A percentile compares a stretch with the other conserved stretches of the same genome.
These are phyloP conservation scores for Oligia fasciuncula DNA, from an alignment of 2,888 invertebrate species.

Conservation along the genomic window DNA sequence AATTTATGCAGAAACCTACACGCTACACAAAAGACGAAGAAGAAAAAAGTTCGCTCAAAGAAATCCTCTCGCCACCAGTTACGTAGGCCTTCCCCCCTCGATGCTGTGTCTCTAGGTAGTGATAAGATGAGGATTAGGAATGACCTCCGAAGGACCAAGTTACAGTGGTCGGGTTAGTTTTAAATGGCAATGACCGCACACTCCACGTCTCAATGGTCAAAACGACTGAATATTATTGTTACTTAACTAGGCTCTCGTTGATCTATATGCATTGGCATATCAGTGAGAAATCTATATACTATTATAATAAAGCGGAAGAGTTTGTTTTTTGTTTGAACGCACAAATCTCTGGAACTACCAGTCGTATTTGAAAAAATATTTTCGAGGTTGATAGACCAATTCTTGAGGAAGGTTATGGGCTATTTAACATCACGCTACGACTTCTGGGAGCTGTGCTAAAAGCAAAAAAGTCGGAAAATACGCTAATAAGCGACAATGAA, in stretches of 20 bases:
- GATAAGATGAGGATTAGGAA: conserved; percentile 43
- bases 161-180: conserved; percentile 71
- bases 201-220: conserved; percentile 67
- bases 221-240: conserved; percentile 53
- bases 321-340: not conserved
- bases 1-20: conserved; percentile 47
- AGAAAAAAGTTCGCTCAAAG: conserved; percentile 64
- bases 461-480: not conserved
- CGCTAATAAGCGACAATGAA: not conserved
- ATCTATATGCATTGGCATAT: conserved; percentile 16
- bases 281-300: not conserved
- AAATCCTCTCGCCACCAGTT: conserved; percentile 62
- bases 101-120: conserved; percentile 1
- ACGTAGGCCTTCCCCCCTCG: conserved; percentile 56
- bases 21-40: conserved; percentile 51
- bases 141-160: conserved; percentile 66
- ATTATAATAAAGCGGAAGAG: not conserved
- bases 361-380: not conserved
- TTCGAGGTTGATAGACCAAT: not conserved
- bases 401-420: not conserved
- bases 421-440: not conserved
- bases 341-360: not conserved
- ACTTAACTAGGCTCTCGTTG: conserved; percentile 57
- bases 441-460: not conserved
- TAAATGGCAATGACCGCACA: conserved; percentile 82